Evolutionary conservation across 2,113 vertebrate species (phyloP).

Genomic region (Amblyopsis rosae): DNA sequence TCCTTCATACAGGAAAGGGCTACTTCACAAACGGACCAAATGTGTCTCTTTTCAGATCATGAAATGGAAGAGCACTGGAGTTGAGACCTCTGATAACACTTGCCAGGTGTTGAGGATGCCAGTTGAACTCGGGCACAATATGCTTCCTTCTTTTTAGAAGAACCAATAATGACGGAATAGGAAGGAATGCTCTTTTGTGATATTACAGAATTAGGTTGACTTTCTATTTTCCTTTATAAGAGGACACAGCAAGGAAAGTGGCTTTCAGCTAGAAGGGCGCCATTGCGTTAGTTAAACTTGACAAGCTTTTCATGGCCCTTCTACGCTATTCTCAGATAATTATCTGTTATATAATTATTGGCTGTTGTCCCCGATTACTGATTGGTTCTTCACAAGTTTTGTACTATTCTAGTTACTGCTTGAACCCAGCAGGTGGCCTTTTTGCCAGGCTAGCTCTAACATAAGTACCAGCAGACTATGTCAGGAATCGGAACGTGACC

Average conservation of each 20-base stretch:
- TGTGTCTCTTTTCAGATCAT: slow-evolving; percentile 50
- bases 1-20: slow-evolving; percentile 36
- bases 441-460: no score
- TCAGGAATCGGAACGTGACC: no score
- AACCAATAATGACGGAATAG: slow-evolving; percentile 1
- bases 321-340: slow-evolving; percentile 24
- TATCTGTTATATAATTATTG: neutral
- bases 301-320: neutral
- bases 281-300: slow-evolving; percentile 15
- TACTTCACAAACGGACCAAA: slow-evolving; percentile 57
- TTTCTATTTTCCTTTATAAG: neutral
- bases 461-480: no score
- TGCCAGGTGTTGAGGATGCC: slow-evolving; percentile 50
- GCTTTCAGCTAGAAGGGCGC: neutral
- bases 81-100: slow-evolving; percentile 47
- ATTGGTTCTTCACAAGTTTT: no score
- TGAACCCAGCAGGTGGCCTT: no score
- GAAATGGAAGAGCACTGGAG: slow-evolving; percentile 43
- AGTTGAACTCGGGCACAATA: slow-evolving; percentile 24
- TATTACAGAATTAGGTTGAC: neutral
- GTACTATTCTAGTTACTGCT: no score
- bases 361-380: slow-evolving; percentile 14
- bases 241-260: neutral
- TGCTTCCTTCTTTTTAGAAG: slow-evolving; percentile 33
- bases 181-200: no score